A percentile compares a stretch with the other conserved stretches of the same genome.
Evolutionary conservation across 2,113 vertebrate genomes (phyloP).

Genomic region (Vombatus ursinus): DNA sequence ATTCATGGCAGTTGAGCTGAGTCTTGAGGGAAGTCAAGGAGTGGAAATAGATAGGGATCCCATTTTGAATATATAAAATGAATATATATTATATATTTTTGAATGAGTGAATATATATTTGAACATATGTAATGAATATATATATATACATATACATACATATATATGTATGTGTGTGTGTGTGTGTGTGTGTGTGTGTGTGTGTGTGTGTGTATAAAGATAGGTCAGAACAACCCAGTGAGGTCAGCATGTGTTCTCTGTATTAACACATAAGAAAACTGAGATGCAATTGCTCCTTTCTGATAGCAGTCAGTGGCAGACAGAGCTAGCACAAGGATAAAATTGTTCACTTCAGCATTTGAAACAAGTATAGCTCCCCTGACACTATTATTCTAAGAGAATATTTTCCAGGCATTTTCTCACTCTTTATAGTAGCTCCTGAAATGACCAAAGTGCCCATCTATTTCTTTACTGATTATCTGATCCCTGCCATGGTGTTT

Average conservation of each 20-base stretch:
- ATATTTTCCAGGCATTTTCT: not conserved
- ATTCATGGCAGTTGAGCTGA: too few relatives aligned
- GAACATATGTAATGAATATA: too few relatives aligned
- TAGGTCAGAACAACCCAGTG: not conserved
- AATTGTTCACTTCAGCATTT: not conserved
- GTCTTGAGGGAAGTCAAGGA: not conserved
- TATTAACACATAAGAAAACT: not conserved
- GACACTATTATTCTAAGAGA: not conserved
- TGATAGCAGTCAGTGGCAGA: not conserved
- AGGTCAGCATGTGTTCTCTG: not conserved
- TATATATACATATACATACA: too few relatives aligned
- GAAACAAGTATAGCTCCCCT: not conserved
- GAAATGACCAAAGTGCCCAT: not conserved
- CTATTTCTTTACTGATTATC: not conserved
- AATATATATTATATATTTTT: too few relatives aligned
- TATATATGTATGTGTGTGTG: too few relatives aligned
- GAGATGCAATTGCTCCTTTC: not conserved
- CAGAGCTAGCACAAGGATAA: not conserved
- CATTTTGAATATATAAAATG: too few relatives aligned
- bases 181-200: too few relatives aligned
- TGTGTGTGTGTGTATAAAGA: too few relatives aligned
- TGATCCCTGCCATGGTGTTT: not conserved
- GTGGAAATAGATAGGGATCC: not conserved
- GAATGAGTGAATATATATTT: too few relatives aligned
- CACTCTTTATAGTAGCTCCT: not conserved